A percentile compares a stretch with the other conserved stretches of the same genome.
phyloP scores from a whole-genome alignment of 2,113 vertebrate species.

The Archilochus colubris region DNA sequence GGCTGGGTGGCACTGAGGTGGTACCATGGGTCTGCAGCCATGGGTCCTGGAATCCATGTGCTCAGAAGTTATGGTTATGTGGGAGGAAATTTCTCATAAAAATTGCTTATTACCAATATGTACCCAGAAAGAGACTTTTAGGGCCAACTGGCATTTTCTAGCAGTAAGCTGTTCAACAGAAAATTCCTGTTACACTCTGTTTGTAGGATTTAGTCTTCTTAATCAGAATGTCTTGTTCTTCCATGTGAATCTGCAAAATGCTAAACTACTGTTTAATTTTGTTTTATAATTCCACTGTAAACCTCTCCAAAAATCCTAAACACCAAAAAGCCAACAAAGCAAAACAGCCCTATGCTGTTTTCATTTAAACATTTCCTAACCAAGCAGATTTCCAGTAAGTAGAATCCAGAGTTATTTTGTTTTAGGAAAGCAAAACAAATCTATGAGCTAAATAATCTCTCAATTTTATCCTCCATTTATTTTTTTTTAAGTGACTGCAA shows the following conservation, averaged over 20 bases:
- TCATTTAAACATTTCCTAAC: slow-evolving; percentile 45
- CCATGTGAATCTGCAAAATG: neutral
- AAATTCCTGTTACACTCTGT: neutral
- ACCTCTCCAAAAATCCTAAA: slow-evolving; percentile 26
- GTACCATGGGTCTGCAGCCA: neutral
- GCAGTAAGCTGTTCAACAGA: neutral
- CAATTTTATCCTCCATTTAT: slow-evolving; percentile 3
- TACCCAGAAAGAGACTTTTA: neutral
- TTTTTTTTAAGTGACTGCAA: neutral
- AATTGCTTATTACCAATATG: neutral
- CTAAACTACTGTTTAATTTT: neutral
- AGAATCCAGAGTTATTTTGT: slow-evolving; percentile 38
- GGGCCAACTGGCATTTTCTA: neutral
- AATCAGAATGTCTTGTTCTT: neutral
- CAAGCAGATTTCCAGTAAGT: slow-evolving; percentile 36
- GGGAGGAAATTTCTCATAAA: neutral
- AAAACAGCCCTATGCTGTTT: slow-evolving; percentile 4
- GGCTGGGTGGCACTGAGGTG: neutral
- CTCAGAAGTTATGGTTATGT: neutral
- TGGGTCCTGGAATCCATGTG: neutral
- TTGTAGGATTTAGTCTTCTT: neutral
- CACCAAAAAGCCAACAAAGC: slow-evolving; percentile 22
- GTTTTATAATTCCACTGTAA: slow-evolving; percentile 26
- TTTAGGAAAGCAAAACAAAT: slow-evolving; percentile 48
- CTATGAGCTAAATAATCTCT: neutral